Evolutionary conservation across 2,113 vertebrate species (phyloP), one percentile per base, ranked within the genome.

Genomic region (Ranitomeya imitator): DNA sequence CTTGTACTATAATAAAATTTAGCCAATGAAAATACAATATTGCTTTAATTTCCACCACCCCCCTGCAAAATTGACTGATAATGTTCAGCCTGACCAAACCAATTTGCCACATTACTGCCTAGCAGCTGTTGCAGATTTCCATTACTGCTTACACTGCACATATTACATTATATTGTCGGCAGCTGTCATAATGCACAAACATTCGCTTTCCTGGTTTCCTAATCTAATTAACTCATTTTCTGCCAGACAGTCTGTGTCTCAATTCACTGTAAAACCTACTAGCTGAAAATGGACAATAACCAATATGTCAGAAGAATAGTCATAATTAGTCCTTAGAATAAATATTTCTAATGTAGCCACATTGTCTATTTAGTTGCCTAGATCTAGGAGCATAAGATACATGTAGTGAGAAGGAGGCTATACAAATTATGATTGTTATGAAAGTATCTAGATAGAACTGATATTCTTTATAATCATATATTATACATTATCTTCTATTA

Each of bases 181-280:
- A 85, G 63, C 83, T 85, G 83, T 85, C 83, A 85, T 73, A 71
- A 85, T 73, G 65, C 83, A 71, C 65, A 55, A 85, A 55, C 51
- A 71, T 69, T 85, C 83, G 51, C 51, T 55, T 73, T 85, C 65
- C 15, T 54, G 65, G 12, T 55, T 85, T 52, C 65, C 19, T 85
- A 69, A 85, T 71, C 65, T 85, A 71, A 73, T 85, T 85, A 85
- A 85, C 65, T 73, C 45, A 69, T 73, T 54, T 69, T 57, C 61
- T 85, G 83, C 65, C 83, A 73, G 45, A 23, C 52, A 23, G n/a
- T 55, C 83, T 10, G 12, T n/a, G 51, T 9, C 45, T 71, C 45
- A 85, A 11, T 69, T 26, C 59, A 82, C 21, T 52, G n/a, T 26
- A 59, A 79, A 79, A 57, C 6, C 54, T 23, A 80, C n/a, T 59